A percentile compares a stretch with the other conserved stretches of the same genome.
Conservation (phyloP, 2,113 vertebrate genomes). For the Nothobranchius furzeri region DNA sequence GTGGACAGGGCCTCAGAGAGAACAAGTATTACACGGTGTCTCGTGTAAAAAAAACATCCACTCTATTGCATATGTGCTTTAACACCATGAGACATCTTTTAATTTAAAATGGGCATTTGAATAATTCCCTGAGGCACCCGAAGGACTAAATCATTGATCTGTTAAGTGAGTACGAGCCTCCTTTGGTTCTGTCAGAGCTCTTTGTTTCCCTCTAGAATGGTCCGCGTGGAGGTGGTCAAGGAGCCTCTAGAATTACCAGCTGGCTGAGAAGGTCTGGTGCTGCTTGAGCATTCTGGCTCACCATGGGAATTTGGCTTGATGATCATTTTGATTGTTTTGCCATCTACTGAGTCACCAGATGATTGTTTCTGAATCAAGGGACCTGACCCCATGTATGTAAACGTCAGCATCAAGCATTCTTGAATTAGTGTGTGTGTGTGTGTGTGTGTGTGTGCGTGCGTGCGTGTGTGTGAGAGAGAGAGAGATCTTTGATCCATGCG, state of each 20-base stretch:
- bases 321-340: conserved; percentile 64
- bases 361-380: conserved; percentile 37
- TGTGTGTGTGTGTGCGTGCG: conserved; percentile 2
- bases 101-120: too few relatives aligned
- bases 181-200: conserved; percentile 41
- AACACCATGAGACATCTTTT: too few relatives aligned
- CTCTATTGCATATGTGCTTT: too few relatives aligned
- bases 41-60: too few relatives aligned
- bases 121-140: too few relatives aligned
- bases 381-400: conserved; percentile 34
- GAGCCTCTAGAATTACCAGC: conserved; percentile 53
- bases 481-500: neutral
- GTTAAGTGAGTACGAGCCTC: too few relatives aligned
- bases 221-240: conserved; percentile 41
- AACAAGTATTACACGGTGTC: too few relatives aligned
- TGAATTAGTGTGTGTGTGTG: conserved; percentile 35
- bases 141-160: too few relatives aligned
- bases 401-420: conserved; percentile 1
- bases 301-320: conserved; percentile 57
- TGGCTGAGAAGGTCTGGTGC: conserved; percentile 64
- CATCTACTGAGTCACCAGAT: conserved; percentile 68
- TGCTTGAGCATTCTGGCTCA: conserved; percentile 43
- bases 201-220: conserved; percentile 50
- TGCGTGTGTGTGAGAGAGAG: conserved; percentile 6
- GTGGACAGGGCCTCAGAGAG: too few relatives aligned